A percentile compares a stretch with the other conserved stretches of the same genome.
These are phyloP conservation scores for Platerodrilus igneus DNA, from an alignment of 2,888 invertebrate genomes.

Conservation along the genomic window DNA sequence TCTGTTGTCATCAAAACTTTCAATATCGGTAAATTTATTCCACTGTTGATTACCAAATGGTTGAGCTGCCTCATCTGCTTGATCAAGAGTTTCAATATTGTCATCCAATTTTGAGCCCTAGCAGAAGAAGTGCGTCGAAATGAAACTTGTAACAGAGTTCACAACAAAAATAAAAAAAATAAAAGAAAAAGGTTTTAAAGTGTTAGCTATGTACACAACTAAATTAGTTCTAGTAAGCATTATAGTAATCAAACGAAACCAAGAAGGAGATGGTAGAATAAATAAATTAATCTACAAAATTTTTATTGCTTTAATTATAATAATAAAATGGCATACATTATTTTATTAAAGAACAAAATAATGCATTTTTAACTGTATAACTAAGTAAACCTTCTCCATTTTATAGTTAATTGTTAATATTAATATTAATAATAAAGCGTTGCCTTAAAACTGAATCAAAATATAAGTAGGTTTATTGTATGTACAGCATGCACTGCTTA, in stretches of 20 bases:
- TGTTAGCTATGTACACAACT: too few relatives aligned
- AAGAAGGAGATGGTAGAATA: conserved; percentile 9
- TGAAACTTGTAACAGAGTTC: conserved; percentile 33
- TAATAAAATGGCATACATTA: conserved; percentile 18
- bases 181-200: too few relatives aligned
- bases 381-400: conserved; percentile 5
- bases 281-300: conserved; percentile 12
- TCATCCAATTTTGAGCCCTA: too few relatives aligned
- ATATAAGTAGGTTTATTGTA: conserved; percentile 6
- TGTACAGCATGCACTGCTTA: conserved; percentile 22
- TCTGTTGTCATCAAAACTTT: conserved; percentile 21
- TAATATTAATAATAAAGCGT: too few relatives aligned
- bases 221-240: conserved; percentile 13
- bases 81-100: conserved; percentile 39
- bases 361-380: conserved; percentile 8
- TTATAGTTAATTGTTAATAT: conserved; percentile 13
- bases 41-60: conserved; percentile 12
- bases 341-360: conserved; percentile 20
- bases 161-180: conserved; percentile 9
- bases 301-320: conserved; percentile 13
- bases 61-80: conserved; percentile 18
- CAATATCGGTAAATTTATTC: conserved; percentile 15
- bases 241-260: conserved; percentile 11
- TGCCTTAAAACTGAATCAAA: conserved; percentile 1
- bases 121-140: conserved; percentile 36